Base-by-base conservation (phyloP, 2,797 vertebrate genomes). In the Oophaga sylvatica region DNA sequence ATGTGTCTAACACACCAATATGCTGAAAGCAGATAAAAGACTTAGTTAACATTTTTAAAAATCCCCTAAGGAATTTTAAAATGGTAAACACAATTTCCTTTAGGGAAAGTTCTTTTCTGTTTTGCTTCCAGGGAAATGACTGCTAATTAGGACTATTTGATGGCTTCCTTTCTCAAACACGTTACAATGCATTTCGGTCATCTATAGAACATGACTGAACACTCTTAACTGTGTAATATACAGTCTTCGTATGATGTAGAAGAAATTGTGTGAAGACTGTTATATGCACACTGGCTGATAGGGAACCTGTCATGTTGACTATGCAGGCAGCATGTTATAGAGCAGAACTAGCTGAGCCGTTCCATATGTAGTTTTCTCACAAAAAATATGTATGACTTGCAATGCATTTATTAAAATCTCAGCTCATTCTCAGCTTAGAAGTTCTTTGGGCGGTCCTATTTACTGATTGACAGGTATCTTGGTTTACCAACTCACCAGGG, bases 81-180 rank as follows among this genome's bases (percentile, higher is more conserved):
- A 80, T 71, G 81, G 71, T 84, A 88, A 88, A 70, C 87, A 88
- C 45, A 67, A 45, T 84, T 88, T 88, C 87, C 87, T 88, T 88
- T 22, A 83, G 75, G 81, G 41, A 79, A 83, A 65, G 62, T 48
- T 67, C 17, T 79, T 48, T 65, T 83, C 67, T 75, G 76, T 56
- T 88, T 88, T 88, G 87, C 80, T 88, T 80, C 73, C 45, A 88
- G 65, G 87, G 87, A 88, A 88, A 88, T 84, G 12, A 88, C 76
- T 70, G 73, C 80, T 88, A 84, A 88, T 88, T 73, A 88, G 57
- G 53, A 80, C 53, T 63, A 79, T 80, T 29, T 80, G 56, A 84
- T 88, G 76, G 78, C 48, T 88, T 84, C 87, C 87, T 88, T 59
- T 84, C 73, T 84, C 67, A 80, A 84, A 45, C 75, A 80, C 76